Conservation (phyloP, 2,797 vertebrate genomes). For the Sebastes steindachneri region DNA sequence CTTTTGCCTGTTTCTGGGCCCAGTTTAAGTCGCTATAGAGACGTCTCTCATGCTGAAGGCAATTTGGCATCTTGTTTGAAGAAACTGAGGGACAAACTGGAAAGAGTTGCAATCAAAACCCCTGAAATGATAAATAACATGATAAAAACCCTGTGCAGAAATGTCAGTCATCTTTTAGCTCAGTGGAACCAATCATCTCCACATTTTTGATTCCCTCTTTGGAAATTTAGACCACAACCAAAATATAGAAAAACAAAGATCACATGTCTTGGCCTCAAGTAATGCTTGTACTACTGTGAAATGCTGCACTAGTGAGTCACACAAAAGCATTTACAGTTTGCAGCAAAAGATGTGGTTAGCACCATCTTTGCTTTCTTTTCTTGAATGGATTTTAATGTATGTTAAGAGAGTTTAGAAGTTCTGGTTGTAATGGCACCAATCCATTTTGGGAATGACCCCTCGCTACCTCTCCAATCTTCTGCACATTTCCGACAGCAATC, state of each 20-base stretch:
- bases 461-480: too few species aligned
- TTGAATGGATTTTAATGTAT: not conserved
- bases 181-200: not conserved
- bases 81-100: not conserved
- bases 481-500: too few species aligned
- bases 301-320: constrained; percentile 14
- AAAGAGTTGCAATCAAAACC: not conserved
- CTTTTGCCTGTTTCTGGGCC: constrained; percentile 4
- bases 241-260: constrained; percentile 14
- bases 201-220: not conserved
- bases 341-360: not conserved
- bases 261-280: constrained; percentile 29
- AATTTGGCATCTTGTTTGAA: constrained; percentile 25
- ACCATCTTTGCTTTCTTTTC: not conserved
- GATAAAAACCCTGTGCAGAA: not conserved
- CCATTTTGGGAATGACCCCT: too few species aligned
- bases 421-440: not conserved
- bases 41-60: constrained; percentile 1
- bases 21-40: constrained; percentile 14
- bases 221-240: constrained; percentile 8
- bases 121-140: not conserved
- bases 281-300: constrained; percentile 5
- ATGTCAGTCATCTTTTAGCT: not conserved
- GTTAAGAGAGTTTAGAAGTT: too few species aligned
- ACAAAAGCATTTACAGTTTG: constrained; percentile 11